Conservation (phyloP, 2,113 vertebrate genomes). For the Rhombomys opimus region DNA sequence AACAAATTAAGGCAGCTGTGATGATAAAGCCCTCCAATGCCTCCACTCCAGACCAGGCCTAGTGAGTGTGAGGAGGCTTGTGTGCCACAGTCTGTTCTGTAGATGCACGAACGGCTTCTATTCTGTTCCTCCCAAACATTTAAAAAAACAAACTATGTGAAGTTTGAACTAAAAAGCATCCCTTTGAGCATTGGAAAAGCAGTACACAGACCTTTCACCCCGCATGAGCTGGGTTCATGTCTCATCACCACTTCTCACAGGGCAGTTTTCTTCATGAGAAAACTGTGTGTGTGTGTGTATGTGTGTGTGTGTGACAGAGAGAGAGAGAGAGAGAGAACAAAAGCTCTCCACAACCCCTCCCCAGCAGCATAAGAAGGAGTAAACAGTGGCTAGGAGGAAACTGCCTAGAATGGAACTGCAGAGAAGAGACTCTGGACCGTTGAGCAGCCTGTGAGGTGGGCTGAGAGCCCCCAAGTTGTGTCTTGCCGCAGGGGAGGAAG, state of each 20-base stretch:
- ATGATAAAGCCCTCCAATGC: background rate
- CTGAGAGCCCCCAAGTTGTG: background rate
- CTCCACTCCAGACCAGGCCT: background rate
- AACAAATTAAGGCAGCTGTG: background rate
- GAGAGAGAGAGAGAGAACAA: too few species aligned
- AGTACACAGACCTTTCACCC: background rate
- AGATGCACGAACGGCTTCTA: background rate
- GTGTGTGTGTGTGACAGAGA: too few species aligned
- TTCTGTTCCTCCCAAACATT: background rate
- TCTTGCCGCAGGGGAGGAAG: background rate
- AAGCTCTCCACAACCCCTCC: background rate
- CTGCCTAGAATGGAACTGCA: too few species aligned
- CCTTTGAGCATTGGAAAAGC: background rate
- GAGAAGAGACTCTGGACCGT: background rate
- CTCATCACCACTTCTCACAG: background rate
- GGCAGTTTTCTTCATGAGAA: background rate
- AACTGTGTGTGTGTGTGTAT: too few species aligned
- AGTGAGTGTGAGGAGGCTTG: background rate
- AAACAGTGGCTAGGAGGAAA: background rate
- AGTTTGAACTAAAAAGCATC: background rate
- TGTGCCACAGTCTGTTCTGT: background rate
- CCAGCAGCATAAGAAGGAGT: background rate
- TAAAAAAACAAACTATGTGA: background rate
- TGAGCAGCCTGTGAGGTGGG: background rate
- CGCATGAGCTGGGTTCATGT: background rate